phyloP scores from a whole-genome alignment of 1,140 invertebrate genomes.

The Euura lappo region DNA sequence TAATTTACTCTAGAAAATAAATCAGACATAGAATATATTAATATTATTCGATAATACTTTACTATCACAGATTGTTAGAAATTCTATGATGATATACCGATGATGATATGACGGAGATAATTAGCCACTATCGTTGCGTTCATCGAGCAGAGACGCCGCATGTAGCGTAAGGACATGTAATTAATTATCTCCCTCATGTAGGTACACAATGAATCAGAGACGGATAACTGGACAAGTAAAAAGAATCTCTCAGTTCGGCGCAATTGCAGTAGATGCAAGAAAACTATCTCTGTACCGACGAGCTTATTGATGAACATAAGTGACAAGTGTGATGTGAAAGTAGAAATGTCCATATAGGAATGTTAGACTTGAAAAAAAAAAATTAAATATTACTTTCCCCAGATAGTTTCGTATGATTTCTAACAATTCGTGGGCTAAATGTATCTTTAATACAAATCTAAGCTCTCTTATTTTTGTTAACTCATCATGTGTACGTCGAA shows the following conservation, averaged over 20 bases:
- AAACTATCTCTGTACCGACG: not conserved
- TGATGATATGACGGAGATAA: too few species aligned
- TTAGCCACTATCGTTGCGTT: too few species aligned
- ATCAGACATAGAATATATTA: not conserved
- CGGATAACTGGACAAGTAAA: too few species aligned
- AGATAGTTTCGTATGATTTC: not conserved
- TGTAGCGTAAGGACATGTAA: too few species aligned
- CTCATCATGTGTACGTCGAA: not conserved
- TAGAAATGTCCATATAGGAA: not conserved
- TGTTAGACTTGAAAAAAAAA: not conserved
- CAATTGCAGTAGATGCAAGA: not conserved
- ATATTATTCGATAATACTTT: constrained; percentile 6
- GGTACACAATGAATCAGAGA: too few species aligned
- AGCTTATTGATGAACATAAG: not conserved
- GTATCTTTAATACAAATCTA: not conserved
- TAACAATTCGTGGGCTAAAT: not conserved
- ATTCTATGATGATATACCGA: not conserved
- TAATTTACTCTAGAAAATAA: not conserved
- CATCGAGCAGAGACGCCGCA: too few species aligned
- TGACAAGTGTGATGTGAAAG: not conserved
- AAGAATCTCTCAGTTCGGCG: too few species aligned
- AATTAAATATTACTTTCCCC: not conserved
- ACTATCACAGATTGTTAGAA: constrained; percentile 5
- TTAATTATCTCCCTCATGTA: too few species aligned
- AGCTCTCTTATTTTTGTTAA: not conserved